Percentiles rank a stretch among this genome's conserved stretches.
These are phyloP conservation scores for Euura lappo DNA, from an alignment of 1,140 invertebrate genomes.

Conservation along the genomic window DNA sequence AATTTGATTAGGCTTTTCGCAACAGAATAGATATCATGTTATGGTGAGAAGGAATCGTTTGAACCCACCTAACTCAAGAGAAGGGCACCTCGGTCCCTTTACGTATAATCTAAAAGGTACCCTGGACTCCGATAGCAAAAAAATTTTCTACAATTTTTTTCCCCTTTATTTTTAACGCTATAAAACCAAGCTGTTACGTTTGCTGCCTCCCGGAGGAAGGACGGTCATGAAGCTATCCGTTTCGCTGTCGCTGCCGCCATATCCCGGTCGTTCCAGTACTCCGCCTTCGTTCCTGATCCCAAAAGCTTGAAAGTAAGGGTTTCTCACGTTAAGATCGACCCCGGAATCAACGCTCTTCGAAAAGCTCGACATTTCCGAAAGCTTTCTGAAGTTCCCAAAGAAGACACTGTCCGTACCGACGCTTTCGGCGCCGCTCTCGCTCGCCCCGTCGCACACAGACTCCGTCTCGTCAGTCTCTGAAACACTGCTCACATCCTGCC, in stretches of 20 bases:
- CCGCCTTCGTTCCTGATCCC: conserved; percentile 24
- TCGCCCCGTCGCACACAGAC: conserved; percentile 74
- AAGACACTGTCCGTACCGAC: conserved; percentile 84
- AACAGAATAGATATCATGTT: too few relatives aligned
- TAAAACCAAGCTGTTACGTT: conserved; percentile 35
- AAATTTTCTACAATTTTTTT: not conserved
- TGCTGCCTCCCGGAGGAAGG: conserved; percentile 39
- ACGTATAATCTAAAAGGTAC: conserved; percentile 3
- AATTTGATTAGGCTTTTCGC: too few relatives aligned
- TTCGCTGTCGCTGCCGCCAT: conserved; percentile 56
- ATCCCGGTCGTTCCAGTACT: conserved; percentile 32
- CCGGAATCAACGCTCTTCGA: conserved; percentile 55
- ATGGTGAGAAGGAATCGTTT: too few relatives aligned
- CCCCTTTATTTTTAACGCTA: conserved; percentile 12
- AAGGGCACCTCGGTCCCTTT: not conserved
- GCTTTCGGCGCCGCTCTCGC: conserved; percentile 84
- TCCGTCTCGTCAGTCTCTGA: conserved; percentile 76
- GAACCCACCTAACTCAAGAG: too few relatives aligned
- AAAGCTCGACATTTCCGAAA: conserved; percentile 57
- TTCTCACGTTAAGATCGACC: conserved; percentile 33
- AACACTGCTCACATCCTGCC: conserved; percentile 54
- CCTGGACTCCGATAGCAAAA: conserved; percentile 1
- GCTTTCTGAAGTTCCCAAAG: conserved; percentile 62
- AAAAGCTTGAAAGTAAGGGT: conserved; percentile 27
- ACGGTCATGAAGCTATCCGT: conserved; percentile 61